Base-by-base conservation (phyloP, 1,140 invertebrate genomes). In the Calephelis virginiensis region DNA sequence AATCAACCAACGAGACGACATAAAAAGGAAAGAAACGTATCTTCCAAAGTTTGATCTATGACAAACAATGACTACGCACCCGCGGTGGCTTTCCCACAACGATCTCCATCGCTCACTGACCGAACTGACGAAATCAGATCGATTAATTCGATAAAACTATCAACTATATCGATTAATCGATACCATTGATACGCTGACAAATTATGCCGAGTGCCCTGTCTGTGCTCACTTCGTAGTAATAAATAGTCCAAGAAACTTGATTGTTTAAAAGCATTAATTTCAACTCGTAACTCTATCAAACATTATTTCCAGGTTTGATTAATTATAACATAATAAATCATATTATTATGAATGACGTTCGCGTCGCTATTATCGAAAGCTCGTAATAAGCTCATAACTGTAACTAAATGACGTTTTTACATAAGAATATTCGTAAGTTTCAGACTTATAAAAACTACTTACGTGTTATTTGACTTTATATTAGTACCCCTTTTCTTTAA, bases 21-120 rank as follows among this genome's bases (percentile, higher is more conserved):
- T 8, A 43, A 49, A 13, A 14, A 14, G 2, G 7, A 49, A 13
- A 49, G 14, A n/a, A 48, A 63, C 28, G 43, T 14, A 14, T 71
- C 64, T 74, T 46, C 14, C 14, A 61, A 12, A 17, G 61, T 28
- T 68, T 80, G 71, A 28, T 83, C 81, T 82, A 72, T 80, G 74
- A 63, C 66, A 62, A 69, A 70, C 73, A 75, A 86, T 86, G 84
- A 86, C 86, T 79, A 72, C 75, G 82, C 85, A 80, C 76, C 75
- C 73, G 77, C 78, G 68, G 82, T 88, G 84, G 84, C 83, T 82
- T 88, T 88, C 87, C 85, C 85, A 89, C 79, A 81, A 70, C 81
- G 77, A 67, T 73, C 77, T 81, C 77, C 80, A 83, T 87, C 80
- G 81, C 78, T 86, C 77, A 85, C 76, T 73, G 79, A 65, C 80